Conservation (phyloP, 2,888 invertebrate species). For the Zaprionus lineosus region DNA sequence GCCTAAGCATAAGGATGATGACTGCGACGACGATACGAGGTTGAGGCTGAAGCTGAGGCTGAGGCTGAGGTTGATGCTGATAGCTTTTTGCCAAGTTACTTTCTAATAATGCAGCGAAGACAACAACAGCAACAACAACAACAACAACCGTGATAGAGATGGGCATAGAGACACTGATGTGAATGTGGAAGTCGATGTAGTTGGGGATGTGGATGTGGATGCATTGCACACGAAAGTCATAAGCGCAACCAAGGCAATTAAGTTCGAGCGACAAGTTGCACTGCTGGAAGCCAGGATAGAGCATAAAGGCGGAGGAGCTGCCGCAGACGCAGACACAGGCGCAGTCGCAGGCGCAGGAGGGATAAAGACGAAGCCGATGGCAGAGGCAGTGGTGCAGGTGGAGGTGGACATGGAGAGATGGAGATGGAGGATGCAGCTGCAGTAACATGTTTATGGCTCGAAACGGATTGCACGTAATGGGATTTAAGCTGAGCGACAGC, state of each 20-base stretch:
- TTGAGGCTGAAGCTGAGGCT: constrained; percentile 13
- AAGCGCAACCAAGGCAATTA: constrained; percentile 76
- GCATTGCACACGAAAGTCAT: constrained; percentile 79
- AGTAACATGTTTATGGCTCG: constrained; percentile 76
- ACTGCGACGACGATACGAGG: constrained; percentile 45
- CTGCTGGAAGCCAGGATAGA: constrained; percentile 73
- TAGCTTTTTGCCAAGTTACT: constrained; percentile 68
- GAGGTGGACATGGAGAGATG: constrained; percentile 8
- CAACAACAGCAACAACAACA: constrained; percentile 21
- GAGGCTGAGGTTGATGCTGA: constrained; percentile 58
- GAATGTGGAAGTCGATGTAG: constrained; percentile 31
- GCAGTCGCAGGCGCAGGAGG: too few species aligned
- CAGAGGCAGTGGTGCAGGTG: constrained; percentile 1
- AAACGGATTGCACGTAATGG: constrained; percentile 79
- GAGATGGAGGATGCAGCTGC: constrained; percentile 56
- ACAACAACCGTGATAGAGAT: constrained; percentile 12
- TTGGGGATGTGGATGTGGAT: constrained; percentile 47
- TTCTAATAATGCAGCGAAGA: constrained; percentile 65
- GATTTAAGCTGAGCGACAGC: constrained; percentile 76
- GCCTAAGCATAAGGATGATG: constrained; percentile 41
- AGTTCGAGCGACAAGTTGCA: constrained; percentile 78
- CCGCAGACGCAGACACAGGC: too few species aligned
- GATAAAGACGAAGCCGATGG: too few species aligned
- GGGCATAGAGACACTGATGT: constrained; percentile 12
- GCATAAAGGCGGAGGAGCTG: constrained; percentile 21